phyloP scores from a whole-genome alignment of 1,140 invertebrate species.

The Drosophila azteca region DNA sequence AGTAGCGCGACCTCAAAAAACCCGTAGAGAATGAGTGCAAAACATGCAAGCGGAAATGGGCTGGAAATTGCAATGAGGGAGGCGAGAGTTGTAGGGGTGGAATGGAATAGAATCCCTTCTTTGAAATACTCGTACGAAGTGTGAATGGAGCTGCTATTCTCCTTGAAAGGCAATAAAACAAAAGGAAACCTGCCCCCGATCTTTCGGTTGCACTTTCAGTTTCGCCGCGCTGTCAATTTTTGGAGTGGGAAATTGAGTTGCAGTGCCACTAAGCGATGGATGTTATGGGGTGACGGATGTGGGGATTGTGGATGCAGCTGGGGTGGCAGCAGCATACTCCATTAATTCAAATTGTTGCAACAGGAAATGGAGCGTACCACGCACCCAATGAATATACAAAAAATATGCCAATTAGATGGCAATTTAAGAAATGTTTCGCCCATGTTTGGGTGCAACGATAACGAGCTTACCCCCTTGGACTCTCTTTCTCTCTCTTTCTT shows the following conservation, averaged over 20 bases:
- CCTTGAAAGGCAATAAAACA: constrained; percentile 46
- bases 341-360: constrained; percentile 70
- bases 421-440: constrained; percentile 60
- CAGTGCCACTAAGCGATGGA: background rate
- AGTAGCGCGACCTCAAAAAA: constrained; percentile 61
- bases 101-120: constrained; percentile 13
- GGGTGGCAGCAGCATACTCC: background rate
- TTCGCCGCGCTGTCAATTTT: constrained; percentile 47
- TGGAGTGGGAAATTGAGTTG: constrained; percentile 20
- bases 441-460: constrained; percentile 1
- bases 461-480: background rate
- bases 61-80: constrained; percentile 22
- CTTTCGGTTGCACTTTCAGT: constrained; percentile 51
- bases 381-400: constrained; percentile 47
- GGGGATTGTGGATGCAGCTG: background rate
- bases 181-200: constrained; percentile 39
- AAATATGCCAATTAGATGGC: constrained; percentile 62
- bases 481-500: constrained; percentile 8
- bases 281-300: background rate
- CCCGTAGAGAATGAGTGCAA: constrained; percentile 8
- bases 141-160: constrained; percentile 11
- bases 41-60: constrained; percentile 64
- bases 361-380: constrained; percentile 70
- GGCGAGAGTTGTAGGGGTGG: constrained; percentile 7
- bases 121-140: background rate